Evolutionary conservation across 2,797 vertebrate species (phyloP), one percentile per base, ranked within the genome.

Genomic region (Chiropotes sagulatus): DNA sequence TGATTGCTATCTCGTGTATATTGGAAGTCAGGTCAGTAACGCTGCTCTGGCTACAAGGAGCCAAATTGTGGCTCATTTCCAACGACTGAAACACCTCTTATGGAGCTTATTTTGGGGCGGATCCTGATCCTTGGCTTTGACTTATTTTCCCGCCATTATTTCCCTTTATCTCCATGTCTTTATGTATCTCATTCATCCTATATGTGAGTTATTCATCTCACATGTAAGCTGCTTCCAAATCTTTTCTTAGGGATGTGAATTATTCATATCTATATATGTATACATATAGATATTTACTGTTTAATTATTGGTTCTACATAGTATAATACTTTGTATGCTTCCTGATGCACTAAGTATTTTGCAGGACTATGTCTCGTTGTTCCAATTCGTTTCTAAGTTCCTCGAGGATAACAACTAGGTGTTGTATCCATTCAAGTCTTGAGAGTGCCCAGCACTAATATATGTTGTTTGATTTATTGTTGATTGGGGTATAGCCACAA

Each of bases 21-120:
- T 1, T 24, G 58, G 15, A 33, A 33, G 5, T 50, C 36, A 0
- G 2, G 4, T 44, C 14, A 22, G 6, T 46, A 10, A n/a, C 12
- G 30, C 8, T 52, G 13, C 5, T 52, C 41, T 7, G 44, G 61
- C 10, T 52, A 11, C 4, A 7, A 33, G 58, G 30, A 54, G n/a
- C 41, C 26, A 20, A 57, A 19, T 0, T 6, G 39, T 14, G 36
- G 30, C 6, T 72, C 30, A 20, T 84, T 80, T 70, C 22, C 36
- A 12, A 1, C 0, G 19, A 19, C 22, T 52, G 10, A 41, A 76
- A 20, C 12, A 41, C 15, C 1, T 13, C 50, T 12, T 36, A 13
- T 0, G 4, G 28, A 39, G 20, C 30, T 80, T 22, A 17, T 44
- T 61, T 82, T 19, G 13, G 33, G 24, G 28, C 64, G 2, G 10